These are phyloP conservation scores for Aporrectodea caliginosa DNA, from an alignment of 1,140 invertebrate genomes.

Conservation along the genomic window DNA sequence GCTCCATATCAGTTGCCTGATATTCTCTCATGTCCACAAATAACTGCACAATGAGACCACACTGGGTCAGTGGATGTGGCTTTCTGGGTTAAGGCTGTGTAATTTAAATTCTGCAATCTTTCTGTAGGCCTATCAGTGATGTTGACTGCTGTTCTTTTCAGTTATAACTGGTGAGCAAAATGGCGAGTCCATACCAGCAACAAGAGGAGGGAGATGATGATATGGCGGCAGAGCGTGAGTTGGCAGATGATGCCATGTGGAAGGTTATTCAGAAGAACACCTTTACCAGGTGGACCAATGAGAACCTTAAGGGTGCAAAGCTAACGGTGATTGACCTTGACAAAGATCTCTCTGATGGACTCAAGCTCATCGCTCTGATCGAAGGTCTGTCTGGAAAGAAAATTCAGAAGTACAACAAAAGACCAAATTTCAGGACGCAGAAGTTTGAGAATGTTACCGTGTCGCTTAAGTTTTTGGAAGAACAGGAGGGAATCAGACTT, in stretches of 20 bases:
- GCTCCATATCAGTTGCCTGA: no score
- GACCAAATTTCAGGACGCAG: slow-evolving; percentile 80
- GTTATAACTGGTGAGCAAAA: no score
- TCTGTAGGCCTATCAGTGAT: no score
- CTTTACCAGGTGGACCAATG: slow-evolving; percentile 88
- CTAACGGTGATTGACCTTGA: slow-evolving; percentile 77
- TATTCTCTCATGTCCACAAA: no score
- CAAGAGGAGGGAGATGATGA: slow-evolving; percentile 49
- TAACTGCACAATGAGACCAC: no score
- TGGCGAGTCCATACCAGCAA: background rate
- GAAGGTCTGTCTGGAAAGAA: slow-evolving; percentile 80
- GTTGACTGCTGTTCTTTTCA: no score
- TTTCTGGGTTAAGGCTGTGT: no score
- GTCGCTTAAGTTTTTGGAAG: slow-evolving; percentile 79
- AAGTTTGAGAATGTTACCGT: slow-evolving; percentile 76
- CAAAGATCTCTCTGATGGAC: slow-evolving; percentile 78
- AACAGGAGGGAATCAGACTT: slow-evolving; percentile 82
- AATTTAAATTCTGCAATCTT: no score
- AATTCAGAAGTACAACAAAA: slow-evolving; percentile 79
- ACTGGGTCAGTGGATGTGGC: no score
- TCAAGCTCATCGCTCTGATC: slow-evolving; percentile 74
- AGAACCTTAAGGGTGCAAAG: slow-evolving; percentile 77
- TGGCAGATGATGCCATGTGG: slow-evolving; percentile 78
- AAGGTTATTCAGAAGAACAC: slow-evolving; percentile 93
- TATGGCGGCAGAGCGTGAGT: slow-evolving; percentile 37